Conservation (phyloP, 1,140 invertebrate genomes). For the Hesperophylax magnus region DNA sequence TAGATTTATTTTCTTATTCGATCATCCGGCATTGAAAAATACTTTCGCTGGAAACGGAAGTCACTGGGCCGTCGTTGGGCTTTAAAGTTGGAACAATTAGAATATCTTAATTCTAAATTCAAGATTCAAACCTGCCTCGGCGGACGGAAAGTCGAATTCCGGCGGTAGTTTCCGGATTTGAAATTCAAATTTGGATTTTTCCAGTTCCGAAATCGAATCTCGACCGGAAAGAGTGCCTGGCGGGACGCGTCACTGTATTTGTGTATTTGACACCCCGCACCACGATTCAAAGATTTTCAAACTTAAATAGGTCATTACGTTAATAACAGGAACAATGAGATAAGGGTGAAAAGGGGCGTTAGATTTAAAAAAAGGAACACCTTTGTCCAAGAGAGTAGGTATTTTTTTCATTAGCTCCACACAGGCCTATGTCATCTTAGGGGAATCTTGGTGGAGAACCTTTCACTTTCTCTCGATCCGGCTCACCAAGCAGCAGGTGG, state of each 20-base stretch:
- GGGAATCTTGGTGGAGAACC: too few species aligned
- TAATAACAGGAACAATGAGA: too few species aligned
- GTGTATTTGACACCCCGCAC: neutral
- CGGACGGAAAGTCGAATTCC: neutral
- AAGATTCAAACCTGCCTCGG: constrained; percentile 20
- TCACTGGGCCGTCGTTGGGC: neutral
- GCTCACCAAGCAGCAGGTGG: too few species aligned
- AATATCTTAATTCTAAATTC: constrained; percentile 29
- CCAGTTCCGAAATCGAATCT: constrained; percentile 17
- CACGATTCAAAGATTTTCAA: neutral
- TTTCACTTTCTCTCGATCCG: too few species aligned
- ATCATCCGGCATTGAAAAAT: neutral
- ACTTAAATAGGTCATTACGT: too few species aligned
- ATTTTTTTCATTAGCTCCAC: too few species aligned
- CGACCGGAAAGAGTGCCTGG: neutral
- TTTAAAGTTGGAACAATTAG: constrained; percentile 28
- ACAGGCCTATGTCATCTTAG: too few species aligned
- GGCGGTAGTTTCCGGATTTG: constrained; percentile 27
- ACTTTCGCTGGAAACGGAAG: neutral
- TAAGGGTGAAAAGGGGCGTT: too few species aligned
- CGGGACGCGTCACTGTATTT: neutral
- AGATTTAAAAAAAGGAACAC: too few species aligned
- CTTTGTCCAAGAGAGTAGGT: too few species aligned
- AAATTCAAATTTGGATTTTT: constrained; percentile 28
- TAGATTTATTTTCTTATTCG: too few species aligned